A percentile compares a stretch with the other conserved stretches of the same genome.
Conservation (phyloP, 2,797 vertebrate species). For the Microchirus variegatus region DNA sequence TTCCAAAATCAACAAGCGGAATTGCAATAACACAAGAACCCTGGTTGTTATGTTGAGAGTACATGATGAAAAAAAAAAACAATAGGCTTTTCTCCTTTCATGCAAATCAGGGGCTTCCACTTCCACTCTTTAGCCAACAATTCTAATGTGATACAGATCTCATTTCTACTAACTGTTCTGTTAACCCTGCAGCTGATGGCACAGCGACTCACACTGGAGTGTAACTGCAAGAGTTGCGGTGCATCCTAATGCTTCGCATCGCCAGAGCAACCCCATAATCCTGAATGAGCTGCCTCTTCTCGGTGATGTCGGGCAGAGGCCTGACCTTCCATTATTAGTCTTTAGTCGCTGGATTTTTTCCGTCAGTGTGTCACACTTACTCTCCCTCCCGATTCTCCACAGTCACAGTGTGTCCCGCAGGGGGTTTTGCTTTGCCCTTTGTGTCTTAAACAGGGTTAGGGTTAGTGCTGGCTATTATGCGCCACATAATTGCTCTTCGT, state of each 20-base stretch:
- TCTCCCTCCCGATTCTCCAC: constrained; percentile 69
- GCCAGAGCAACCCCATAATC: constrained; percentile 48
- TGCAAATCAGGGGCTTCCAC: background rate
- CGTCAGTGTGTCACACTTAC: constrained; percentile 71
- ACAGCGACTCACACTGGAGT: constrained; percentile 19
- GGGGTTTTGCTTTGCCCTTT: constrained; percentile 68
- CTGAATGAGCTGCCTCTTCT: constrained; percentile 57
- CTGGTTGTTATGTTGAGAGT: too few species aligned
- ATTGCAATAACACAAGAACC: too few species aligned
- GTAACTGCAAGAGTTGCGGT: constrained; percentile 28
- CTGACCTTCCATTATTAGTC: constrained; percentile 75
- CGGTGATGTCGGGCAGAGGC: constrained; percentile 58
- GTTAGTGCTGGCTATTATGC: constrained; percentile 77
- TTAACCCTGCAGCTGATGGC: constrained; percentile 12
- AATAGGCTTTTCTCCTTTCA: constrained; percentile 27
- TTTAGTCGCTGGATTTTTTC: constrained; percentile 70
- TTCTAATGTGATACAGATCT: constrained; percentile 12
- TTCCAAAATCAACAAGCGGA: background rate
- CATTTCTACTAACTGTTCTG: constrained; percentile 20
- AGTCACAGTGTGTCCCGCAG: constrained; percentile 62
- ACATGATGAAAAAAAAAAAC: background rate
- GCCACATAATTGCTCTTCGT: constrained; percentile 76
- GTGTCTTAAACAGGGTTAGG: constrained; percentile 72
- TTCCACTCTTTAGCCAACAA: background rate
- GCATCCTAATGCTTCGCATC: constrained; percentile 51